Percentiles rank a stretch among this genome's conserved stretches.
Evolutionary conservation across 2,797 vertebrate species (phyloP).

Genomic region (Typhlichthys subterraneus): DNA sequence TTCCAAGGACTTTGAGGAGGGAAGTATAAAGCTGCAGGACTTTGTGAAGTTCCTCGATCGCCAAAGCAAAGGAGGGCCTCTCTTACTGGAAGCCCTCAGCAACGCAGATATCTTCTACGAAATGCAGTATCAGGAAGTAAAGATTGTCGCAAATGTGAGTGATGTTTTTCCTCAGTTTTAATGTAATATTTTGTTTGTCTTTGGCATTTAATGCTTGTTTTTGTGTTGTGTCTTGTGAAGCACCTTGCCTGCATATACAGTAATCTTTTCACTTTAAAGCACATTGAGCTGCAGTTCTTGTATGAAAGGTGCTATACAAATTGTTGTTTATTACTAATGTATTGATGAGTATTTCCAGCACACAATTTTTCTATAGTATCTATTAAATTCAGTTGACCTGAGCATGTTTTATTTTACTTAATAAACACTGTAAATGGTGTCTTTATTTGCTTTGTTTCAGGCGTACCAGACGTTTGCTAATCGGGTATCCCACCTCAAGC

Average conservation of each 20-base stretch:
- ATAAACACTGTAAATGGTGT: background rate
- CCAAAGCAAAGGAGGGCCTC: constrained; percentile 84
- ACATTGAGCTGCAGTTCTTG: no score
- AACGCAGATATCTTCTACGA: constrained; percentile 97
- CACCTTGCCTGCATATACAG: no score
- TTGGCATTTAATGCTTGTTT: no score
- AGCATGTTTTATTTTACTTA: background rate
- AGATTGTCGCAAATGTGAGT: constrained; percentile 96
- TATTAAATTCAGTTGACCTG: no score
- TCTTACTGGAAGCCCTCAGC: constrained; percentile 84
- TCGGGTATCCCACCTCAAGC: constrained; percentile 92
- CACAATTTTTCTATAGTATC: no score
- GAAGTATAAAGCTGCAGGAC: constrained; percentile 91
- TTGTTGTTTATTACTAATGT: no score
- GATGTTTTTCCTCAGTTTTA: background rate
- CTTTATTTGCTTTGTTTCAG: constrained; percentile 57
- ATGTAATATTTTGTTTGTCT: no score
- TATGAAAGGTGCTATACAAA: no score
- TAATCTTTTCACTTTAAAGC: no score
- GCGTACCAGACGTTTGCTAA: constrained; percentile 98
- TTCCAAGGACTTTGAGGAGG: constrained; percentile 97
- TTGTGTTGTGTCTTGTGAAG: no score
- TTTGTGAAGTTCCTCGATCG: constrained; percentile 91
- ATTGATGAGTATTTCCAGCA: no score
- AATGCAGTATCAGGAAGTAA: constrained; percentile 97